Conservation (phyloP, 2,113 vertebrate species). For the pig (Sus scrofa) region DNA sequence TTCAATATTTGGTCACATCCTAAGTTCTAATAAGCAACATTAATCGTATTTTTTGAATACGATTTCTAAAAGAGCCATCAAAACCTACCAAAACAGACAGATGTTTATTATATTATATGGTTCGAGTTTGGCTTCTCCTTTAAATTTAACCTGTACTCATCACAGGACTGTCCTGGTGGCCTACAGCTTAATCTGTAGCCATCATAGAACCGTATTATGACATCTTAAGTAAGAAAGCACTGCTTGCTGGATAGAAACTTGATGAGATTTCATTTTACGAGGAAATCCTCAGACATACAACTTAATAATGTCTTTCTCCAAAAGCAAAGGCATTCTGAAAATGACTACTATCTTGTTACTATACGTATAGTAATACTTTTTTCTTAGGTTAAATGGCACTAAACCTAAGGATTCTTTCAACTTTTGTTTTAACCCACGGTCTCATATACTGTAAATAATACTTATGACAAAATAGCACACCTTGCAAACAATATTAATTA, state of each 20-base stretch:
- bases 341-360: neutral
- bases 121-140: neutral
- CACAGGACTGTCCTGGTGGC: neutral
- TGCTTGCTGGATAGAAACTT: neutral
- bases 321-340: slow-evolving; percentile 50
- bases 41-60: neutral
- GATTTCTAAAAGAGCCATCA: slow-evolving; percentile 15
- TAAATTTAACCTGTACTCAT: neutral
- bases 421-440: slow-evolving; percentile 23
- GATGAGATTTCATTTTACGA: neutral
- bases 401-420: slow-evolving; percentile 21
- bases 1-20: neutral
- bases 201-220: neutral
- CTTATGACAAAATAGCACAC: neutral
- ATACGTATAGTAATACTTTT: slow-evolving; percentile 12
- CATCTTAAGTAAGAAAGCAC: slow-evolving; percentile 9
- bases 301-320: neutral
- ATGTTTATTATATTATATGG: neutral
- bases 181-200: neutral
- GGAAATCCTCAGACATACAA: neutral
- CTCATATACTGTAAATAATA: neutral
- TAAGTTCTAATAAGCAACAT: slow-evolving; percentile 5
- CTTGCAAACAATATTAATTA: neutral
- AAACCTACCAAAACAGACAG: neutral
- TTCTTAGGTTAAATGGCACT: slow-evolving; percentile 56